Conservation (phyloP, 2,888 invertebrate species). For the Drosophila kuntzei region DNA sequence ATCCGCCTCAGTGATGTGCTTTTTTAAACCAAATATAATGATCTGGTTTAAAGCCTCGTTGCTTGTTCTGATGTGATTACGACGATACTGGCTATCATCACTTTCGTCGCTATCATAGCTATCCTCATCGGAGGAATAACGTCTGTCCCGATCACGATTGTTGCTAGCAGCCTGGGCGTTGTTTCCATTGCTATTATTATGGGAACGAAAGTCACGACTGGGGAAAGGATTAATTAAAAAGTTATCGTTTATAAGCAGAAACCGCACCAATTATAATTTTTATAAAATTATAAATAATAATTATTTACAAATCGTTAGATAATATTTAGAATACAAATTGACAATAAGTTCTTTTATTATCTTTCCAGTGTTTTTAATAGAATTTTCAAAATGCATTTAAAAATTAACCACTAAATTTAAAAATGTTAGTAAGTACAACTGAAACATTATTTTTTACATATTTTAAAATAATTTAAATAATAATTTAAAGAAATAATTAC, state of each 20-base stretch:
- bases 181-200: conserved; percentile 50
- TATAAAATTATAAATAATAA: too few relatives aligned
- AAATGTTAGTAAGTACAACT: too few relatives aligned
- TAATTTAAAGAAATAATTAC: conserved; percentile 26
- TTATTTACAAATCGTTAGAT: too few relatives aligned
- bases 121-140: conserved; percentile 79
- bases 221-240: neutral
- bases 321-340: too few relatives aligned
- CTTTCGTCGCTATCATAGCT: conserved; percentile 82
- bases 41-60: conserved; percentile 89
- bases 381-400: too few relatives aligned
- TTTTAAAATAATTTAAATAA: too few relatives aligned
- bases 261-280: too few relatives aligned
- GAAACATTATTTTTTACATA: too few relatives aligned
- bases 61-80: conserved; percentile 85
- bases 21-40: conserved; percentile 90
- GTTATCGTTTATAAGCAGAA: neutral
- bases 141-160: conserved; percentile 64
- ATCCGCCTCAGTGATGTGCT: conserved; percentile 92
- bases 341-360: too few relatives aligned
- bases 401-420: too few relatives aligned
- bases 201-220: conserved; percentile 64
- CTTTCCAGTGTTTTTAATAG: too few relatives aligned
- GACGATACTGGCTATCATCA: conserved; percentile 86
- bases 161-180: conserved; percentile 45